Percentiles rank a stretch among this genome's conserved stretches.
Evolutionary conservation across 2,797 vertebrate genomes (phyloP).

Genomic region (Pseudochromis fuscus): DNA sequence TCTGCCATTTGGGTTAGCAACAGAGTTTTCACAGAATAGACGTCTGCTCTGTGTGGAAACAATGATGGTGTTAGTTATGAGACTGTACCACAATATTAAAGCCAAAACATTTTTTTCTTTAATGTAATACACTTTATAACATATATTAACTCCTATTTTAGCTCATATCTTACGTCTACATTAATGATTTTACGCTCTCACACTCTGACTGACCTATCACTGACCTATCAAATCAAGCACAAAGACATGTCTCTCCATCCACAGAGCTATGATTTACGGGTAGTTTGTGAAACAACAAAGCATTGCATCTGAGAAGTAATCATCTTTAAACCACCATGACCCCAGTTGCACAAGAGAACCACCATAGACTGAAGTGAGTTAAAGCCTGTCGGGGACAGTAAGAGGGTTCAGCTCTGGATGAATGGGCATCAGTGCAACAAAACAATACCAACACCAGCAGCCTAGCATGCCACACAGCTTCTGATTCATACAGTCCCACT

Average conservation of each 20-base stretch:
- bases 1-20: too few species aligned
- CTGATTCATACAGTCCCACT: conserved; percentile 74
- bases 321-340: conserved; percentile 44
- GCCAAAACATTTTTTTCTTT: too few species aligned
- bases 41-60: too few species aligned
- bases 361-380: conserved; percentile 35
- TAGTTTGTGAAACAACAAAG: conserved; percentile 16
- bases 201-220: too few species aligned
- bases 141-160: too few species aligned
- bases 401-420: conserved; percentile 54
- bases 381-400: conserved; percentile 47
- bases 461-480: conserved; percentile 61
- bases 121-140: too few species aligned
- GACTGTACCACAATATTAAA: too few species aligned
- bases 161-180: too few species aligned
- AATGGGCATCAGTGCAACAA: conserved; percentile 58
- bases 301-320: conserved; percentile 27
- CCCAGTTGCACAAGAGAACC: conserved; percentile 39
- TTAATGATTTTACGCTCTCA: too few species aligned
- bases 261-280: not conserved
- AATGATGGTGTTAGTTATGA: too few species aligned
- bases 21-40: too few species aligned
- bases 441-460: conserved; percentile 66
- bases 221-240: not conserved
- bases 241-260: not conserved